Evolutionary conservation across 2,888 invertebrate species (phyloP), one percentile per base, ranked within the genome.

Genomic region (Cheilosia urbana): DNA sequence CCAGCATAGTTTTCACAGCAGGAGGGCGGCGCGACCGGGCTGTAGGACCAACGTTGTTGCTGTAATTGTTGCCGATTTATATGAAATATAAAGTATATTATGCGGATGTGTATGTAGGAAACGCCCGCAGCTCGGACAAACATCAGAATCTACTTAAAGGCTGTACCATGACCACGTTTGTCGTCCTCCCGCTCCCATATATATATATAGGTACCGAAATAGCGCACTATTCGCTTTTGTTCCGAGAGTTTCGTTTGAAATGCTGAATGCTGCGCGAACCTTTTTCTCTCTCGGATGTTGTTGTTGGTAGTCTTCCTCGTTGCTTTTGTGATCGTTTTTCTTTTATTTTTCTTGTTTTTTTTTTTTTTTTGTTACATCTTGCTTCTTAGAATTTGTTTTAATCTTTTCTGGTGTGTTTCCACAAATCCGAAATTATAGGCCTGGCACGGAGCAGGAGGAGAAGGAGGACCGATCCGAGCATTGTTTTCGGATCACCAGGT

Each of bases 371-470:
- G 85, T 87, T 71, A 78, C 80, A 73, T 76, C 87, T 80, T 78
- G 69, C 75, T 81, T 80, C 81, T 87, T 69, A 87, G 77, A 87
- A 83, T 78, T 87, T 58, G 60, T 81, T 81, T 81, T 85, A 85
- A 85, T 85, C 85, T 85, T 53, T 81, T 62, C 72, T 78, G 72
- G 62, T 76, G 69, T 80, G 55, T 82, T 87, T 87, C 76, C 80
- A 80, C 65, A 87, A 83, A 83, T 87, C 87, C 79, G 40, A 87
- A 88, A 88, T 88, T 88, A 87, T 88, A 88, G 87, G 87, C 84
- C 79, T 79, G 88, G 81, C 87, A 87, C 76, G 87, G 37, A 51
- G 47, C 37, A 51, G 42, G 65, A 66, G 30, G 47, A 51, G 42
- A 60, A 62, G 30, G 47, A 75, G 75, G 65, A 75, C 71, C 58